Evolutionary conservation across 2,888 invertebrate species (phyloP), one percentile per base, ranked within the genome.

Genomic region (Cerastis rubricosa): DNA sequence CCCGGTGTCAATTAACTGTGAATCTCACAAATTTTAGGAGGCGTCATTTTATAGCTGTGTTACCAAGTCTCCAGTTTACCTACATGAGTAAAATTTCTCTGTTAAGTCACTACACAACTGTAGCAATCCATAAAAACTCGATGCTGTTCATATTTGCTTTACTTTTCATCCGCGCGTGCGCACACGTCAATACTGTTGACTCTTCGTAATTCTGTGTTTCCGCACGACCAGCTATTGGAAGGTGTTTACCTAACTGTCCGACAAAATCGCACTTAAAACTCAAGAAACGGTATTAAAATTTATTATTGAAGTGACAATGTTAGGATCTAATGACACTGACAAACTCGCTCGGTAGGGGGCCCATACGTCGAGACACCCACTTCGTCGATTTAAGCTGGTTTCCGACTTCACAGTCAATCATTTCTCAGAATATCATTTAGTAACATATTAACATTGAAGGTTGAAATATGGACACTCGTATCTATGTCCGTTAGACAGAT

Each of bases 191-290:
- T 88, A 82, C 64, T 88, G 43, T 88, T 88, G 89, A 90, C 91
- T 85, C 88, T 91, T 87, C 89, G 89, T 92, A 91, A 92, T 91
- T 90, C 92, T 87, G 87, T 91, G 91, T 92, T 93, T 93, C 92
- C 90, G 89, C 84, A 87, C 88, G 72, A 81, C 89, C 85, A 84
- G 88, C 87, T 90, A 92, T 90, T 92, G 91, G 91, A 91, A 91
- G 91, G 88, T 93, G 92, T 95, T 94, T 94, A 90, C 80, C 81
- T 94, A 94, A 94, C 94, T 93, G 94, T 92, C 87, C 89, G 91
- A 93, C 65, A 80, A 94, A 91, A 95, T 92, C 89, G 87, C 92
- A 90, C 93, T 93, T 90, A 92, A 91, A 86, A 93, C 91, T 91
- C 86, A 91, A 91, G 94, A 88, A 87, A 94, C 93, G 91, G 93